Conservation (phyloP, 2,888 invertebrate genomes). For the Microplitis manilae region DNA sequence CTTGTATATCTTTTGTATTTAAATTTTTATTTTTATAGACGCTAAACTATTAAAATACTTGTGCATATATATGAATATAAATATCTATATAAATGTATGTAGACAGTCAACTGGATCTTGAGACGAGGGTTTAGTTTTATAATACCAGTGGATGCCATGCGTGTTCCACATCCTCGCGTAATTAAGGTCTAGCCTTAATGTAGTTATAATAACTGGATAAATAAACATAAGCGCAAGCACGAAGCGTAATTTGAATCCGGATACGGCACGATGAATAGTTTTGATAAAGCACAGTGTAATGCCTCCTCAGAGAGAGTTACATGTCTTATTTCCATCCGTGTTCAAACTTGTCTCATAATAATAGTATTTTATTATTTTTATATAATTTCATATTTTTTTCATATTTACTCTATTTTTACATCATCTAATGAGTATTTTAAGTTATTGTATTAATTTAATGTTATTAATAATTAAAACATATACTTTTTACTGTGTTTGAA, state of each 20-base stretch:
- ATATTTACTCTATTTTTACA: not conserved
- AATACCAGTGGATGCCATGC: constrained; percentile 39
- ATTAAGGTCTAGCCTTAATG: constrained; percentile 65
- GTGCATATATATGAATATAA: constrained; percentile 6
- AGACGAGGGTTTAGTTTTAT: not conserved
- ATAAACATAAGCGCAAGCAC: constrained; percentile 70
- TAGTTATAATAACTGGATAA: constrained; percentile 72
- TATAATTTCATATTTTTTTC: constrained; percentile 21
- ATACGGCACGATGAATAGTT: constrained; percentile 68
- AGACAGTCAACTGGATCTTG: constrained; percentile 9
- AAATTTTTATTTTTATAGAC: not conserved
- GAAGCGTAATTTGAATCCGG: constrained; percentile 71
- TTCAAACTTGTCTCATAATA: constrained; percentile 48
- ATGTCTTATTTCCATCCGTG: constrained; percentile 55
- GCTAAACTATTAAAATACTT: not conserved
- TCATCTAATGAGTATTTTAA: not conserved
- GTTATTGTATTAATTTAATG: not conserved
- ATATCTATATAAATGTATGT: not conserved
- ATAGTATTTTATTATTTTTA: constrained; percentile 25
- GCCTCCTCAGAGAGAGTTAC: constrained; percentile 47
- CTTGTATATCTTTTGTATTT: not conserved
- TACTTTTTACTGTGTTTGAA: too few relatives aligned
- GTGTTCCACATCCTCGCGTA: constrained; percentile 55
- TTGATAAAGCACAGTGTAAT: constrained; percentile 69
- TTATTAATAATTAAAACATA: not conserved